A percentile compares a stretch with the other conserved stretches of the same genome.
Evolutionary conservation across 2,797 vertebrate species (phyloP).

Genomic region (Liasis olivaceus): DNA sequence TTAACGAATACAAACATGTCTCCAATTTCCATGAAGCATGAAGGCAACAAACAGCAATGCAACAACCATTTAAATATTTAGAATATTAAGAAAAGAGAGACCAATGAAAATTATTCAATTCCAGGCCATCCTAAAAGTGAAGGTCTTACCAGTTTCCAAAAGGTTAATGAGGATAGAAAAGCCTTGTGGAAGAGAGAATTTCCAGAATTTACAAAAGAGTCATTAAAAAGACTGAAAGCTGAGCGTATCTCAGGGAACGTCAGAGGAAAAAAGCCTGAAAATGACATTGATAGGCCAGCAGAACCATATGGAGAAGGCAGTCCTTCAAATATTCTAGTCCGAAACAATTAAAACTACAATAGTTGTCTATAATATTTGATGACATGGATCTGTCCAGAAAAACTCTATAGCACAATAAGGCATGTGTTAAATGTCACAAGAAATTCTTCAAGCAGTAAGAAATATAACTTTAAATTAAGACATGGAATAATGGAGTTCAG

Average conservation of each 20-base stretch:
- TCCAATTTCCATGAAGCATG: not conserved
- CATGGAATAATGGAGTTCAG: not conserved
- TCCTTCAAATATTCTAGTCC: not conserved
- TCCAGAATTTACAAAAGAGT: not conserved
- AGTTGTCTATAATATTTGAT: not conserved
- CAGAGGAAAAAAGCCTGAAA: not conserved
- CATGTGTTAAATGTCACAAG: not conserved
- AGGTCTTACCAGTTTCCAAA: not conserved
- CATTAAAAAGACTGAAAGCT: not conserved
- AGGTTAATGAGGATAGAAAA: not conserved
- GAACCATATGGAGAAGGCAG: not conserved
- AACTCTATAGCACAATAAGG: not conserved
- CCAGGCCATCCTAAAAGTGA: not conserved
- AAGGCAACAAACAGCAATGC: not conserved
- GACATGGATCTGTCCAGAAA: not conserved
- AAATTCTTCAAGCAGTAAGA: not conserved
- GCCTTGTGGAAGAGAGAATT: not conserved
- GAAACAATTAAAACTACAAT: not conserved
- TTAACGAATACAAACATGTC: not conserved
- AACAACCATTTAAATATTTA: not conserved
- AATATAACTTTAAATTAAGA: not conserved
- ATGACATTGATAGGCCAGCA: not conserved
- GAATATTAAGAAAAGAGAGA: not conserved
- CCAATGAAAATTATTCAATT: not conserved
- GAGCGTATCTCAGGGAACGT: not conserved